Base-by-base conservation (phyloP, 2,113 vertebrate genomes). In the Atherinomorus stipes region DNA sequence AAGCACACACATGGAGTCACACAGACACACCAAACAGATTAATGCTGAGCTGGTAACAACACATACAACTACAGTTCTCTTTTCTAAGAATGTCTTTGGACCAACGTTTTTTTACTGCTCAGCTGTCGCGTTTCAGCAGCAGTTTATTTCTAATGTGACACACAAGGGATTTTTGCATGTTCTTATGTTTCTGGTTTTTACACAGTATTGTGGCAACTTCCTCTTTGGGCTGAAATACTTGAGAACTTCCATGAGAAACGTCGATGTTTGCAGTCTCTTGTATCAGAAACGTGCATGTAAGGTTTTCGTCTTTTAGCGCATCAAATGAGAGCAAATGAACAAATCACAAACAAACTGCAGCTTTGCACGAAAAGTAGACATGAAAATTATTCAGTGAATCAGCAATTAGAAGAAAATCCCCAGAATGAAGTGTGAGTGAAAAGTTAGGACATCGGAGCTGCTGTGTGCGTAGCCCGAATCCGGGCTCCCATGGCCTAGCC, bases 391-490 rank as follows among this genome's bases (percentile, higher is more conserved):
- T 21, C 44, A 38, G 4, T 16, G 37, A 18, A 11, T 37, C 45
- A 37, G 26, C 49, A 80, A 86, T 84, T 64, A 71, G 21, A 75
- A 77, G 52, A 51, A 63, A 69, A 56, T 38, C 52, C 37, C 16
- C 68, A 2, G 6, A 53, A 80, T 80, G 80, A 88, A 74, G 89
- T 90, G 91, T 67, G 67, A 85, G 74, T 75, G 77, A 89, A 40
- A 63, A 62, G 67, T 61, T 65, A 16, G 70, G 73, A 81, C 78
- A 58, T 47, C 40, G 56, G 73, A 66, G 63, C 80, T n/a, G 65
- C 81, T 13, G 69, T 74, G 58, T 22, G 16, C 23, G 25, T 56
- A 11, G 72, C 64, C 76, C 56, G 66, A 74, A 79, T 82, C 38
- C 25, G 31, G 54, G 71, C 86, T 87, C 63, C 66, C 63, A 82